These are phyloP conservation scores for Synanthedon myopaeformis DNA, from an alignment of 2,888 invertebrate genomes.

Conservation along the genomic window DNA sequence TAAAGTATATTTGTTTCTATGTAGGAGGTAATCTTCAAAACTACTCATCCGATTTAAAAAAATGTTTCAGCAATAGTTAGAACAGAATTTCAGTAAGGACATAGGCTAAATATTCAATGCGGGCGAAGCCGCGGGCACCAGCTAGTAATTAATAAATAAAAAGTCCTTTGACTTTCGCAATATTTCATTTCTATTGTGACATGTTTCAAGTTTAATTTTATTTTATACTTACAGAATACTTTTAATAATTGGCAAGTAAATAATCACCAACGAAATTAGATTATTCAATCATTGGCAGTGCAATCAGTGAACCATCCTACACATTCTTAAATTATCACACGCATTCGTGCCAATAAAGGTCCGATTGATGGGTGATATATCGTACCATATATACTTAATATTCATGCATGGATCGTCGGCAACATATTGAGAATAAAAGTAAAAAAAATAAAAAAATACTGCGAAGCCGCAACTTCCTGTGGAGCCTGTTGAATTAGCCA, in stretches of 20 bases:
- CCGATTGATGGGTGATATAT: constrained; percentile 45
- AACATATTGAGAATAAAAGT: constrained; percentile 27
- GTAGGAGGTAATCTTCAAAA: too few relatives aligned
- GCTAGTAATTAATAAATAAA: too few relatives aligned
- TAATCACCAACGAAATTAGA: constrained; percentile 16
- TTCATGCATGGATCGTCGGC: constrained; percentile 24
- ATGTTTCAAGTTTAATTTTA: background rate
- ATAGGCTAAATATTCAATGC: too few relatives aligned
- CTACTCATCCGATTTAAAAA: too few relatives aligned
- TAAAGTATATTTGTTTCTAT: too few relatives aligned
- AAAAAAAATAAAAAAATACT: constrained; percentile 40
- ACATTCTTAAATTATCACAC: constrained; percentile 52
- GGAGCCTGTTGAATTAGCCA: constrained; percentile 34
- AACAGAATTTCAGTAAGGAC: too few relatives aligned
- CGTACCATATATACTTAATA: constrained; percentile 7
- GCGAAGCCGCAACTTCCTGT: constrained; percentile 52
- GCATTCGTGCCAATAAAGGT: constrained; percentile 50
- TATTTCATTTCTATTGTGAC: background rate
- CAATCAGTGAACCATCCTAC: constrained; percentile 38
- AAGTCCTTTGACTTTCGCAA: background rate
- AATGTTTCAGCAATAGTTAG: too few relatives aligned
- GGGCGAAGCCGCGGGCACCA: too few relatives aligned
- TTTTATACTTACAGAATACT: background rate
- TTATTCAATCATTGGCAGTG: constrained; percentile 59
- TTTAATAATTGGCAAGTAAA: background rate